Evolutionary conservation across 2,888 invertebrate species (phyloP), one percentile per base, ranked within the genome.

Genomic region (Caradrina kadenii): DNA sequence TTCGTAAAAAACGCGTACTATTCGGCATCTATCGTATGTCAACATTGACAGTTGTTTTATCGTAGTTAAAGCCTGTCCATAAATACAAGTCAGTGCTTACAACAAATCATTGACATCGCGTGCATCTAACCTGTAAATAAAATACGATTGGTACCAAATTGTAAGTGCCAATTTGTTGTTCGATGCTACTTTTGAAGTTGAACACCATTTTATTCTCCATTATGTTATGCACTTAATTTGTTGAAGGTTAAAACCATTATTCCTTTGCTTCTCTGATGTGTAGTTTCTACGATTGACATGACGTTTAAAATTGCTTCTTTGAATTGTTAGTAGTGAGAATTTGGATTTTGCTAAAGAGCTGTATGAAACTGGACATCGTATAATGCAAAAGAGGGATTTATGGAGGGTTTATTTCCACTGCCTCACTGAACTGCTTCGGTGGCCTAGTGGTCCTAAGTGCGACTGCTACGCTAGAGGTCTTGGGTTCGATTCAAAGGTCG

Each of bases 71-170:
- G 13, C 11, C 13, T 13, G 13, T 39, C 39, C 13, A 39, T 39
- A 13, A 13, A 39, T 39, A 39, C 11, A 11, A 13, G 39, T 39
- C 39, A 39, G 39, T 39, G 39, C 55, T 48, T 21, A 22, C n/a
- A 48, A 70, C 66, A 61, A 69, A 74, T 67, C 62, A 70, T 56
- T 63, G 50, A 7, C 62, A 82, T 91, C 87, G 92, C 92, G 91
- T 92, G 92, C 87, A 79, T 79, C 71, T 87, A 88, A 88, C 77
- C 80, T 76, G 69, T 84, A 86, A 87, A 88, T 87, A 88, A 87
- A 86, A 82, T 59, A 67, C 85, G 83, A 87, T 86, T 84, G 83
- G 83, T 79, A 73, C 82, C 78, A 79, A 82, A 86, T 81, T 79
- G 82, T 83, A 75, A 87, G 82, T 86, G 84, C 80, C 88, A 87